Conservation (phyloP, 2,113 vertebrate species). For the Brachyhypopomus occidentalis region DNA sequence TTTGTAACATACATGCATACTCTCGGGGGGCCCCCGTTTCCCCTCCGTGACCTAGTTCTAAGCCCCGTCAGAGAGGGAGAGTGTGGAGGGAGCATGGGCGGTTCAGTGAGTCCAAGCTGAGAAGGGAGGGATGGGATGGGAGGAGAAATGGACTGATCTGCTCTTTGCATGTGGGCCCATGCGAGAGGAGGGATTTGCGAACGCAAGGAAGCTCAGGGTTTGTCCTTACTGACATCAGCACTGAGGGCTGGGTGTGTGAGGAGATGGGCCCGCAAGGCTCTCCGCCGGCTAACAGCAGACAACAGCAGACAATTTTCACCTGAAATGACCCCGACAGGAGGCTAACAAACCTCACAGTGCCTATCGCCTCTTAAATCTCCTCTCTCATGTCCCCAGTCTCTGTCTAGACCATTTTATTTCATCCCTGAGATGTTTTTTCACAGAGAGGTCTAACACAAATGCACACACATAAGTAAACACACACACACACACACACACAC, state of each 20-base stretch:
- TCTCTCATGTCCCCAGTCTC: conserved; percentile 31
- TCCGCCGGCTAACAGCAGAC: conserved; percentile 7
- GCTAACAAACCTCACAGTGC: conserved; percentile 20
- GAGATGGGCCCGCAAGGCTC: conserved; percentile 19
- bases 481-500: no score
- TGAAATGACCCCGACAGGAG: conserved; percentile 35
- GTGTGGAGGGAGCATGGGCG: conserved; percentile 57
- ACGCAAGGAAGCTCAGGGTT: conserved; percentile 25
- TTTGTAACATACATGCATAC: conserved; percentile 48
- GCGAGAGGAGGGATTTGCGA: conserved; percentile 27
- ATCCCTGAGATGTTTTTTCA: conserved; percentile 49
- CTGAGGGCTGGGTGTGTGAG: background rate
- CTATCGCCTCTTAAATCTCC: conserved; percentile 41
- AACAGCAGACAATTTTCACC: conserved; percentile 35
- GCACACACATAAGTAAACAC: no score
- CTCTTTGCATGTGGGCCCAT: conserved; percentile 63
- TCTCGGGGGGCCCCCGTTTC: conserved; percentile 78
- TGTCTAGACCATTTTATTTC: conserved; percentile 53
- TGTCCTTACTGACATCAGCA: conserved; percentile 27
- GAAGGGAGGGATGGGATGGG: conserved; percentile 47
- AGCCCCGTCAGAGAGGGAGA: conserved; percentile 57
- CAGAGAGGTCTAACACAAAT: conserved; percentile 31
- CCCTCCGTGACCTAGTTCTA: conserved; percentile 77
- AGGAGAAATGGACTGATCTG: conserved; percentile 69
- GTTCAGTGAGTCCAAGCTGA: conserved; percentile 62